A percentile compares a stretch with the other conserved stretches of the same genome.
These are phyloP conservation scores for Adineta ricciae DNA, from an alignment of 2,888 invertebrate genomes.

Conservation along the genomic window DNA sequence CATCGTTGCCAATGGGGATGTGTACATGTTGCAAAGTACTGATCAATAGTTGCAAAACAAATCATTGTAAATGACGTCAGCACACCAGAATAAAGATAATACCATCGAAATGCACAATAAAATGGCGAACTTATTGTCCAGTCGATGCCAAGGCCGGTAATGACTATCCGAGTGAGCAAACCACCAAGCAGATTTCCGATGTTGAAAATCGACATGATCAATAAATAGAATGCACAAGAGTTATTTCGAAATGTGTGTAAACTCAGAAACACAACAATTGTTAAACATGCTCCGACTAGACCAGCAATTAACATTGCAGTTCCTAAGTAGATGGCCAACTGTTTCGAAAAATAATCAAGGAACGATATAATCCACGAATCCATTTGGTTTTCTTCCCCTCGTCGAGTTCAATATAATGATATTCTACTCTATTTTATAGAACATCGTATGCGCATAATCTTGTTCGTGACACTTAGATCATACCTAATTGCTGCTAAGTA, in stretches of 20 bases:
- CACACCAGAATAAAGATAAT: background rate
- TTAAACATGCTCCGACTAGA: background rate
- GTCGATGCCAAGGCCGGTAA: background rate
- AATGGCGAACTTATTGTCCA: background rate
- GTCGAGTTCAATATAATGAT: no score
- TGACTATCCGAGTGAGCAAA: background rate
- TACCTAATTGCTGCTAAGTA: no score
- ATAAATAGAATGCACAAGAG: background rate
- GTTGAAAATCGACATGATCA: background rate
- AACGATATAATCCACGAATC: background rate
- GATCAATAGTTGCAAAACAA: background rate
- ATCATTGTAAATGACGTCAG: background rate
- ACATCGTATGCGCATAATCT: no score
- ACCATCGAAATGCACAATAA: background rate
- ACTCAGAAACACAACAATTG: background rate
- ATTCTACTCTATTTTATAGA: no score
- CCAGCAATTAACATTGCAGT: background rate
- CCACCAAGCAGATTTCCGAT: background rate
- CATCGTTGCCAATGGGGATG: background rate
- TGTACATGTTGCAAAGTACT: no score
- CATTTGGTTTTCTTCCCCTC: no score
- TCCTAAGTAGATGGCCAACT: background rate
- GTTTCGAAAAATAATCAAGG: background rate
- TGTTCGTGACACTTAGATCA: no score
- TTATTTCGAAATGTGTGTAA: background rate